phyloP scores from a whole-genome alignment of 2,888 invertebrate species.

The Sthenelais limicola region DNA sequence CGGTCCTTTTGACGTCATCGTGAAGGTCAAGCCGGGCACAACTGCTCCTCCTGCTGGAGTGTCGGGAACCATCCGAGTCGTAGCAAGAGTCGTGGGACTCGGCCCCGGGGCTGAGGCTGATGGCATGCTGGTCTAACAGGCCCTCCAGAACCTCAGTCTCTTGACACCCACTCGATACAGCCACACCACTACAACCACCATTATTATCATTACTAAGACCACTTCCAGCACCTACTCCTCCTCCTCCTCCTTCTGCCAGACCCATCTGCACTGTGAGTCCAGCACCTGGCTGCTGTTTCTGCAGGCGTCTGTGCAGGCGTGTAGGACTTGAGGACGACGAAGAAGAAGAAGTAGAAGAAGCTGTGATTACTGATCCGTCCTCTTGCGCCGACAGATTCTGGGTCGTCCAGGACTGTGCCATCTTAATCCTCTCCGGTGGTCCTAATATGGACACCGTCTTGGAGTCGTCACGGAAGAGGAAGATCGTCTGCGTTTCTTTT shows the following conservation, averaged over 20 bases:
- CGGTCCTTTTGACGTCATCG: constrained; percentile 43
- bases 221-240: neutral
- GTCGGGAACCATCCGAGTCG: constrained; percentile 45
- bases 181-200: neutral
- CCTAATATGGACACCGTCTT: constrained; percentile 3
- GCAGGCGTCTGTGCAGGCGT: neutral
- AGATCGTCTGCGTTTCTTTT: constrained; percentile 12
- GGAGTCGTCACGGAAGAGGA: neutral
- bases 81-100: constrained; percentile 48
- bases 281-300: neutral
- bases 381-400: neutral
- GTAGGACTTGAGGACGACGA: neutral
- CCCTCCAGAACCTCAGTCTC: constrained; percentile 5
- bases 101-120: constrained; percentile 44
- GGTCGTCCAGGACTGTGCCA: constrained; percentile 18
- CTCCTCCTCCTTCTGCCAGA: neutral
- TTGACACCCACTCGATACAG: neutral
- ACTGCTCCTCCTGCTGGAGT: neutral
- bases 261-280: constrained; percentile 19
- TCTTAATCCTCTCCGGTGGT: neutral
- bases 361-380: too few species aligned
- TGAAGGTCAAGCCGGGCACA: too few species aligned
- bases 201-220: too few species aligned
- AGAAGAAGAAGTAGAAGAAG: too few species aligned
- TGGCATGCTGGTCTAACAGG: neutral